A percentile compares a stretch with the other conserved stretches of the same genome.
These are phyloP conservation scores for Spatula versicolor DNA, from an alignment of 2,797 vertebrate genomes.

Conservation along the genomic window DNA sequence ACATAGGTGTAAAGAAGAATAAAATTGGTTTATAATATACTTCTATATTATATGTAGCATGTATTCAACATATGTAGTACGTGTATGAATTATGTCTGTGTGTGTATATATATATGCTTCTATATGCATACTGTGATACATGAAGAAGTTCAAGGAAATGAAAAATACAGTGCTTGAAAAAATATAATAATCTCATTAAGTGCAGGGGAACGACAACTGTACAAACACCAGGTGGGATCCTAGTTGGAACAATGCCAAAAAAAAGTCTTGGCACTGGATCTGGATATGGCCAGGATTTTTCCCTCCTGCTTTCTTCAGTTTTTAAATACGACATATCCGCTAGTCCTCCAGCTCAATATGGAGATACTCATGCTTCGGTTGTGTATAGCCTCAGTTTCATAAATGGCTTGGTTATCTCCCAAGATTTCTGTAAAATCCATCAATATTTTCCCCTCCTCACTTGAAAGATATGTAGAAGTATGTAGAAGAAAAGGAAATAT, in stretches of 20 bases:
- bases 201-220: not conserved
- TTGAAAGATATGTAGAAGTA: not conserved
- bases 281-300: not conserved
- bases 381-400: not conserved
- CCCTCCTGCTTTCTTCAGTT: not conserved
- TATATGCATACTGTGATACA: not conserved
- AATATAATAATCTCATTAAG: conserved; percentile 26
- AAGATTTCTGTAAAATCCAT: not conserved
- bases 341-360: not conserved
- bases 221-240: conserved; percentile 21
- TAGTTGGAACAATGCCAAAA: not conserved
- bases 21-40: not conserved
- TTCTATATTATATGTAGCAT: not conserved
- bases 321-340: not conserved
- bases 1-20: not conserved
- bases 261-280: not conserved
- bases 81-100: not conserved
- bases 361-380: not conserved
- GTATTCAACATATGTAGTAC: not conserved
- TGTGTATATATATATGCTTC: not conserved
- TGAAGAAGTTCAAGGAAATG: conserved; percentile 25
- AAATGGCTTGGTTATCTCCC: not conserved
- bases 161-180: conserved; percentile 9
- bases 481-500: not conserved
- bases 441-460: not conserved